phyloP scores from a whole-genome alignment of 1,140 invertebrate genomes.

The Caenorhabditis inopinata region DNA sequence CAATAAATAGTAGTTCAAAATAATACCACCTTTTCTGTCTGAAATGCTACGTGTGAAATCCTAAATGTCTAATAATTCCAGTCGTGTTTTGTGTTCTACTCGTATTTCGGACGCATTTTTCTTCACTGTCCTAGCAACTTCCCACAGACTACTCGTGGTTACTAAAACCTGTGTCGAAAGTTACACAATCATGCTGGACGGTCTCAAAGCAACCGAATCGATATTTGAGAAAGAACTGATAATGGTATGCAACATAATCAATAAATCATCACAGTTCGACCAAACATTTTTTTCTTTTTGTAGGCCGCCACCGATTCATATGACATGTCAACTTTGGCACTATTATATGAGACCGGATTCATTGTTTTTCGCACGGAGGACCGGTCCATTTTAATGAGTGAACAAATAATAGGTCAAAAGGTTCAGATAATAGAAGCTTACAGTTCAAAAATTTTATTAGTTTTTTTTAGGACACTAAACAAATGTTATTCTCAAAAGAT shows the following conservation, averaged over 20 bases:
- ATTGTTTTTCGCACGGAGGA: constrained; percentile 31
- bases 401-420: constrained; percentile 10
- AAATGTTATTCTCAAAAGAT: constrained; percentile 15
- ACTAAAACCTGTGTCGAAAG: constrained; percentile 18
- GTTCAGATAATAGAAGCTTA: neutral
- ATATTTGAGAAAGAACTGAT: constrained; percentile 30
- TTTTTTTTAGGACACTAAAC: constrained; percentile 14
- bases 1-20: no score
- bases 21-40: no score
- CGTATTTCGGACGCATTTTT: neutral
- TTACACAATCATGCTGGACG: constrained; percentile 20
- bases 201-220: constrained; percentile 9
- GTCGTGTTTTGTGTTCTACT: neutral
- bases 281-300: constrained; percentile 24
- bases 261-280: constrained; percentile 23
- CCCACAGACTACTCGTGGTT: neutral
- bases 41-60: no score
- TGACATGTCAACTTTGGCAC: constrained; percentile 32
- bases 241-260: constrained; percentile 19
- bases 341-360: constrained; percentile 34
- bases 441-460: neutral
- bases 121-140: constrained; percentile 3
- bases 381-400: constrained; percentile 9
- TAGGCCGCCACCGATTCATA: constrained; percentile 23
- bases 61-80: neutral